Evolutionary conservation across 2,888 invertebrate species (phyloP), one percentile per base, ranked within the genome.

Genomic region (Odontocolon sp.): DNA sequence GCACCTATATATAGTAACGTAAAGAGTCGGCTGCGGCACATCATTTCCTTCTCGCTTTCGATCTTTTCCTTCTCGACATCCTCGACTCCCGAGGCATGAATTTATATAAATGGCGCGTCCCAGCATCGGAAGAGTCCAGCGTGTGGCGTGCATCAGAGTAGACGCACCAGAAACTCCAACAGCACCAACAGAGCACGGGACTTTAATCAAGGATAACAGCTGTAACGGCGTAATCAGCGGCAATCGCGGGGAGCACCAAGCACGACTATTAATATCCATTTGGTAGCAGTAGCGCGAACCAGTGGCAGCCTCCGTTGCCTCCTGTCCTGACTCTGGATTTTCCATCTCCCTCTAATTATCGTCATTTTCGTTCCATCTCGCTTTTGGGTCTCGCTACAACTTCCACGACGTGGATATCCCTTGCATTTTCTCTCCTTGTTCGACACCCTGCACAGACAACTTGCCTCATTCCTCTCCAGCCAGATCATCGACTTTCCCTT

Each of bases 161-260:
- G n/a, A 40, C 47, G 64, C 72, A 61, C 14, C 47, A 68, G 68
- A 67, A 77, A 64, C 71, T 68, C 63, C 63, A 50, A 14, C 56
- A 50, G 56, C 56, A 69, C 11, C 45, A 47, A 66, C 70, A 67
- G 64, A 18, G 33, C 63, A 52, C 68, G 63, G 70, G 68, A 66
- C 72, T 72, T 77, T 77, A 77, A 77, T 88, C 86, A 87, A 87
- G 86, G 85, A 86, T 77, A 72, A 77, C 77, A 77, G 77, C 77
- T 77, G 68, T 72, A 77, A 77, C 77, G 64, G 77, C 57, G 68
- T 77, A 77, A 77, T 88, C 88, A 86, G 85, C 82, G 84, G 82
- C 82, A 86, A 88, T 88, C 86, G 82, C 81, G 81, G 82, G 83
- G 80, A 76, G 82, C 79, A 83, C 72, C 68, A 67, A 64, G 72